phyloP scores from a whole-genome alignment of 2,113 vertebrate genomes.

The Scomber scombrus region DNA sequence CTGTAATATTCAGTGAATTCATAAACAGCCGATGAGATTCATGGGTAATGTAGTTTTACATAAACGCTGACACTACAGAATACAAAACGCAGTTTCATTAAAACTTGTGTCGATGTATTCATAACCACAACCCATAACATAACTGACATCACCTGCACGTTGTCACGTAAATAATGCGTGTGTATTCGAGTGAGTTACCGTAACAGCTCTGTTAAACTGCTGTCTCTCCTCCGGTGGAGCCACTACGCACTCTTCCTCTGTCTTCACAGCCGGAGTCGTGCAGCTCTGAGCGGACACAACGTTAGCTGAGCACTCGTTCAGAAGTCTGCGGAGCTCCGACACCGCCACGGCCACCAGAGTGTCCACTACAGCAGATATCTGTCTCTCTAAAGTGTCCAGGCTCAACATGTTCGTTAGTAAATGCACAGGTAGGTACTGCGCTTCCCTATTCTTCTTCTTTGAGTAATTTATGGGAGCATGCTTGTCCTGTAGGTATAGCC shows the following conservation, averaged over 20 bases:
- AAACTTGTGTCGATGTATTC: too few relatives aligned
- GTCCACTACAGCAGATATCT: conserved; percentile 50
- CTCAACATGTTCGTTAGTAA: conserved; percentile 3
- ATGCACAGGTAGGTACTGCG: background rate
- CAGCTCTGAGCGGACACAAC: background rate
- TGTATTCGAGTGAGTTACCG: conserved; percentile 26
- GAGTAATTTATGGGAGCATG: background rate
- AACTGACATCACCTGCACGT: too few relatives aligned
- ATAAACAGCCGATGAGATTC: background rate
- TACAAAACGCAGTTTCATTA: too few relatives aligned
- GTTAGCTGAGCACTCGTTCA: conserved; percentile 28
- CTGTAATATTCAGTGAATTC: too few relatives aligned
- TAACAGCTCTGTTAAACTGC: background rate
- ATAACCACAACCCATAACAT: too few relatives aligned
- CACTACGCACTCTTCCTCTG: background rate
- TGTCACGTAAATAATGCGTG: background rate
- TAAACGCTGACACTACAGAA: too few relatives aligned
- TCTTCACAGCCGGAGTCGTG: conserved; percentile 2
- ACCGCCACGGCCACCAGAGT: conserved; percentile 53
- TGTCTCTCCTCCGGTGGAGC: background rate
- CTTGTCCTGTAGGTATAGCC: too few relatives aligned
- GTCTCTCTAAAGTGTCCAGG: conserved; percentile 37
- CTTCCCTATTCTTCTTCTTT: conserved; percentile 17
- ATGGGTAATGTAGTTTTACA: conserved; percentile 6
- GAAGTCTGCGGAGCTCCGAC: conserved; percentile 55